Percentiles rank a stretch among this genome's conserved stretches.
Conservation (phyloP, 2,797 vertebrate genomes). For the Lacerta agilis region DNA sequence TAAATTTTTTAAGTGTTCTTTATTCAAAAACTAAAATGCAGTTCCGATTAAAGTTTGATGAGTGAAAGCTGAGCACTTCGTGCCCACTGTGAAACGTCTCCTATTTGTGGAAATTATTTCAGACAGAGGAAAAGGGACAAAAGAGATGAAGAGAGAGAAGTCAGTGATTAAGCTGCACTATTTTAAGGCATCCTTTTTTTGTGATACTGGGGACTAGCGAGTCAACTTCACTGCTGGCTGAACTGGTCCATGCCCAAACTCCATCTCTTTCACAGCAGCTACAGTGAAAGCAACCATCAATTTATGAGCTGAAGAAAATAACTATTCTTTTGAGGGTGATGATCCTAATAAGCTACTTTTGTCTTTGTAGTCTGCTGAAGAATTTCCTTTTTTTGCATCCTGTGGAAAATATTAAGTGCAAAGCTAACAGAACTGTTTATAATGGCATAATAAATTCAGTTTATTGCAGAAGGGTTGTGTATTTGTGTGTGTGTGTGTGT, state of each 20-base stretch:
- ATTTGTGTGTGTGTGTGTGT: conserved; percentile 42
- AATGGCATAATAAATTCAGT: background rate
- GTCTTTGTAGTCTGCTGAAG: conserved; percentile 56
- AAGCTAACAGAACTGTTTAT: conserved; percentile 57
- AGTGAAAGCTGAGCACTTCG: conserved; percentile 91
- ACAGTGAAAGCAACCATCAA: conserved; percentile 43
- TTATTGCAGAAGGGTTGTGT: background rate
- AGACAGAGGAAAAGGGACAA: conserved; percentile 87
- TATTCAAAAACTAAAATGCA: conserved; percentile 97
- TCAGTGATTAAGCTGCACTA: conserved; percentile 76
- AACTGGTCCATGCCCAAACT: conserved; percentile 54
- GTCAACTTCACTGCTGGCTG: conserved; percentile 63
- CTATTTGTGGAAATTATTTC: conserved; percentile 94
- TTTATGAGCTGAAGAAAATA: conserved; percentile 72
- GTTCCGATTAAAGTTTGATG: conserved; percentile 99
- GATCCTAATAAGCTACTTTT: conserved; percentile 31
- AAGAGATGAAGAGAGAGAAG: conserved; percentile 72
- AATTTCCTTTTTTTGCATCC: conserved; percentile 45
- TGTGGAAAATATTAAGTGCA: conserved; percentile 53
- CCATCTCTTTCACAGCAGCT: conserved; percentile 61
- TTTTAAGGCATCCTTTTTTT: conserved; percentile 70
- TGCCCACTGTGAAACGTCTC: conserved; percentile 85
- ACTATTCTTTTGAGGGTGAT: conserved; percentile 55
- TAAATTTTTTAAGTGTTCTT: conserved; percentile 99
- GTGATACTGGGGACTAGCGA: conserved; percentile 59